These are phyloP conservation scores for Heliconius ismenius DNA, from an alignment of 2,888 invertebrate genomes.

Conservation along the genomic window DNA sequence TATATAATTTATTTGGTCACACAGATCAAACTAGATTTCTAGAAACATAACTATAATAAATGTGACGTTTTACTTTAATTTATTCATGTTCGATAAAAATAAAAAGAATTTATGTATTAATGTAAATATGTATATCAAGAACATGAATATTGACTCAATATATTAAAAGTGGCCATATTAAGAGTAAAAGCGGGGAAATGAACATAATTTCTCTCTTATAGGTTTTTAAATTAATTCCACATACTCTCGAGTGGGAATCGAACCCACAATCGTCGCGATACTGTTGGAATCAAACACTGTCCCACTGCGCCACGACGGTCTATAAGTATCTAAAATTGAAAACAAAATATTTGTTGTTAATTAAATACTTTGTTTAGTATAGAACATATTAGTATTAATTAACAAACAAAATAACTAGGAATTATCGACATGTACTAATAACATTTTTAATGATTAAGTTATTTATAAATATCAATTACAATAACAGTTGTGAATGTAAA, in stretches of 20 bases:
- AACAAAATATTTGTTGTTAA: background rate
- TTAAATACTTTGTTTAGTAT: too few species aligned
- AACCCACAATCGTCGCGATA: too few species aligned
- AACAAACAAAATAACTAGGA: background rate
- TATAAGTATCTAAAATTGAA: background rate
- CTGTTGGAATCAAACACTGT: too few species aligned
- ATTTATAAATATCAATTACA: background rate
- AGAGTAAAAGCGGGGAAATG: background rate
- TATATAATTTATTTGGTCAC: background rate
- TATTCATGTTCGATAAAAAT: slow-evolving; percentile 1
- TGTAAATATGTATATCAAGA: background rate
- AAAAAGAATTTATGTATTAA: slow-evolving; percentile 5
- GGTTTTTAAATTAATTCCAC: too few species aligned
- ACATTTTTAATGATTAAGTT: background rate
- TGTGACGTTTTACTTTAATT: slow-evolving; percentile 10
- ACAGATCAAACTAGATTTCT: background rate
- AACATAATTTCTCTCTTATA: too few species aligned
- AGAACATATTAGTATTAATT: background rate
- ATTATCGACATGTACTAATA: background rate
- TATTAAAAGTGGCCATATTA: background rate
- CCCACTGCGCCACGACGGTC: background rate
- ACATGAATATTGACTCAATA: background rate
- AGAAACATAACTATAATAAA: background rate
- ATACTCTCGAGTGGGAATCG: too few species aligned
- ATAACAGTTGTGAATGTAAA: slow-evolving; percentile 3